Base-by-base conservation (phyloP, 2,888 invertebrate genomes). In the Amblyteles armatorius region DNA sequence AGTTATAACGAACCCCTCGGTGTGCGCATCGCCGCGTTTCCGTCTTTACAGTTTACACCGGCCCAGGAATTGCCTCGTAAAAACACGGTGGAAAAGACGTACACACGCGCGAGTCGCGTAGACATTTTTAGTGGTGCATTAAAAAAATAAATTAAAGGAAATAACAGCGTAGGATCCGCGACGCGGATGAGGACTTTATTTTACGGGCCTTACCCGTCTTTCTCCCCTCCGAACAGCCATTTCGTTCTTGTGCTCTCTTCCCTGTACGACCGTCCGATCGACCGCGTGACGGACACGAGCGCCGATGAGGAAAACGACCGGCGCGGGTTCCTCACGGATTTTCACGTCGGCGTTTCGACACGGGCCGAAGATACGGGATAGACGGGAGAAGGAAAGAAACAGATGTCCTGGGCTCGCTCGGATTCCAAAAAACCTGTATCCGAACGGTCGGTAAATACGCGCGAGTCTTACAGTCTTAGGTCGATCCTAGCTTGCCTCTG, bases 351-450 rank as follows among this genome's bases (percentile, higher is more conserved):
- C 79, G 78, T 79, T 71, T 76, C 65, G 81, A 83, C 67, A 76
- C 50, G 50, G 63, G 50, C 69, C 26, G 9, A 29, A 33, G 19
- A 11, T 22, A 63, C 13, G n/a, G n/a, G n/a, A n/a, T n/a, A n/a
- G n/a, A n/a, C 40, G 19, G 19, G 26, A 63, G 48, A 29, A 57
- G 29, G 79, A 72, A 67, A 79, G 65, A 67, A 63, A 65, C 22
- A 72, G 50, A 26, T 52, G 26, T 82, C 76, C 48, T 65, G 50
- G 50, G 55, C 78, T 63, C 78, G 82, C 69, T 87, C 79, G 79
- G 86, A 88, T 87, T 88, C 88, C 86, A 82, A 36, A 88, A 86
- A 88, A 87, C 88, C 87, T 86, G 88, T 88, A 86, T 82, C 22
- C 36, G 44, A 22, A 40, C 50, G 63, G 5, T 26, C 26, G 44